These are phyloP conservation scores for Argynnis bischoffii DNA, from an alignment of 2,888 invertebrate genomes.

Conservation along the genomic window DNA sequence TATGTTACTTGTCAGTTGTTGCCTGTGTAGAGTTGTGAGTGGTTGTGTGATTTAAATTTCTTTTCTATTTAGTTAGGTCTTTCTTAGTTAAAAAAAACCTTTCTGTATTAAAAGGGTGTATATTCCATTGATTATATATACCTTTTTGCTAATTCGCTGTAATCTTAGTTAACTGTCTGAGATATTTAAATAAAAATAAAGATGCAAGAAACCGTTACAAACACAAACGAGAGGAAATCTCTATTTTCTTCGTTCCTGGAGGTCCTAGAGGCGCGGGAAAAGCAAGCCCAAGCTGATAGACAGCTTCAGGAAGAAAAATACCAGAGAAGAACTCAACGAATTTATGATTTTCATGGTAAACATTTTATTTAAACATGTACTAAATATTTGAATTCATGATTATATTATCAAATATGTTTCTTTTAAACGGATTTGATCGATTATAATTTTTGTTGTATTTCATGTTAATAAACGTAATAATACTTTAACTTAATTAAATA, in stretches of 20 bases:
- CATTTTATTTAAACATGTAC: slow-evolving; percentile 3
- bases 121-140: too few species aligned
- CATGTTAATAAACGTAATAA: too few species aligned
- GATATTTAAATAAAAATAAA: slow-evolving; percentile 37
- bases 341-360: slow-evolving; percentile 76
- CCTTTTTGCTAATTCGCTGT: not conserved
- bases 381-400: not conserved
- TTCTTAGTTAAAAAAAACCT: slow-evolving; percentile 39
- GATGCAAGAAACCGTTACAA: slow-evolving; percentile 81
- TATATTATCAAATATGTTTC: not conserved
- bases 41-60: slow-evolving; percentile 63
- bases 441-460: not conserved
- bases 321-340: slow-evolving; percentile 69
- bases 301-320: slow-evolving; percentile 74
- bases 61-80: slow-evolving; percentile 52
- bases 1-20: slow-evolving; percentile 51
- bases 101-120: slow-evolving; percentile 14
- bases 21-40: slow-evolving; percentile 49
- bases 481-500: too few species aligned
- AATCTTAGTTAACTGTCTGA: slow-evolving; percentile 14
- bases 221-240: slow-evolving; percentile 69
- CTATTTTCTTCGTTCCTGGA: slow-evolving; percentile 73
- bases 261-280: slow-evolving; percentile 67
- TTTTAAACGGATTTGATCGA: not conserved
- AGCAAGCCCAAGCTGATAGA: slow-evolving; percentile 64